Conservation (phyloP, 2,888 invertebrate genomes). For the Lasioglossum vierecki region DNA sequence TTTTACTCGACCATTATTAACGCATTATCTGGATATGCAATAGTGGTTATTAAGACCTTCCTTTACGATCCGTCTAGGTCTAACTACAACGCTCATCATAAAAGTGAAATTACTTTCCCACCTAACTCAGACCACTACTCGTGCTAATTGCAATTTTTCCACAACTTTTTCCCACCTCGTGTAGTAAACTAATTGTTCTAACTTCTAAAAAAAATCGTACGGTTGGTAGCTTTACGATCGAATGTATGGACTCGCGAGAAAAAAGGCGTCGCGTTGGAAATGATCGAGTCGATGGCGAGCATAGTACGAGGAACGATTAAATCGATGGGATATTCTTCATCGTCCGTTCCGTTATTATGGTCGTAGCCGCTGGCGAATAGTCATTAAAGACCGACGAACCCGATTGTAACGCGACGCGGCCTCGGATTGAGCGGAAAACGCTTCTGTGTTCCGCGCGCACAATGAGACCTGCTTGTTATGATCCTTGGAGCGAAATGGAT, state of each 20-base stretch:
- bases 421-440: conserved; percentile 51
- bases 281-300: not conserved
- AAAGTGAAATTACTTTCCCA: not conserved
- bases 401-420: conserved; percentile 53
- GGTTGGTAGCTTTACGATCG: too few species aligned
- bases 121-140: not conserved
- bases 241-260: not conserved
- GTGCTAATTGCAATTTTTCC: too few species aligned
- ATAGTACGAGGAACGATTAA: not conserved
- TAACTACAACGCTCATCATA: not conserved
- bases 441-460: conserved; percentile 37
- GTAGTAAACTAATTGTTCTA: too few species aligned
- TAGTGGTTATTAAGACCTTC: not conserved
- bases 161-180: too few species aligned
- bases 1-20: not conserved
- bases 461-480: conserved; percentile 3
- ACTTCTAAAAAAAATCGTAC: too few species aligned
- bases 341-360: conserved; percentile 60
- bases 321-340: conserved; percentile 37
- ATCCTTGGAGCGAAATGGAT: not conserved
- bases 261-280: not conserved
- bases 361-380: conserved; percentile 45
- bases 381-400: conserved; percentile 68
- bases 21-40: not conserved
- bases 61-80: not conserved